Percentiles rank a stretch among this genome's conserved stretches.
These are phyloP conservation scores for Agrypnus murinus DNA, from an alignment of 2,888 invertebrate species.

Conservation along the genomic window DNA sequence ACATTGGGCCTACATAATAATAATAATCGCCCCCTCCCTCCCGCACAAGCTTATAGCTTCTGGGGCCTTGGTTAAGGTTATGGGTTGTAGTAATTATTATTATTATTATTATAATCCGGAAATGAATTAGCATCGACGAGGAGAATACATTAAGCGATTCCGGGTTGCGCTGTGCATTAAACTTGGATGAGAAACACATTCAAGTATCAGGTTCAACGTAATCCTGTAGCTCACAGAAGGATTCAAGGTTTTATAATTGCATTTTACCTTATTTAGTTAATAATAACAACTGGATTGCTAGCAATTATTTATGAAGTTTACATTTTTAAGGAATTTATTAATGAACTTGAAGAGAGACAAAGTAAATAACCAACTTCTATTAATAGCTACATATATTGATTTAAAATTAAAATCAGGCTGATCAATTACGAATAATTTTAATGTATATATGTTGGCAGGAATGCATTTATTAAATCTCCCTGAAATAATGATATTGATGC, in stretches of 20 bases:
- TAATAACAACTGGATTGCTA: slow-evolving; percentile 8
- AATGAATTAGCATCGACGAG: neutral
- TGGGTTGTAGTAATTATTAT: too few species aligned
- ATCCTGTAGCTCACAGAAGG: neutral
- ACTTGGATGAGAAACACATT: slow-evolving; percentile 1
- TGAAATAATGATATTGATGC: too few species aligned
- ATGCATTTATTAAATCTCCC: too few species aligned
- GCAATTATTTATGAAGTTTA: neutral
- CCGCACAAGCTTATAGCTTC: too few species aligned
- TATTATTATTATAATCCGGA: too few species aligned
- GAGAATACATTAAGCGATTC: neutral
- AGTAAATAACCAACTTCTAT: neutral
- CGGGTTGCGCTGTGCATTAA: slow-evolving; percentile 1
- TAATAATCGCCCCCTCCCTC: too few species aligned
- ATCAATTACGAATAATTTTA: too few species aligned
- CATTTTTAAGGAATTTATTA: slow-evolving; percentile 16
- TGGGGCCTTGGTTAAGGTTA: too few species aligned
- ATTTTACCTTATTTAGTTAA: slow-evolving; percentile 5
- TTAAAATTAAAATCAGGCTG: too few species aligned
- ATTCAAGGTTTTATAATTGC: neutral
- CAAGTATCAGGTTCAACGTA: slow-evolving; percentile 11
- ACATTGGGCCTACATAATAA: too few species aligned
- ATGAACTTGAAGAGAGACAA: too few species aligned
- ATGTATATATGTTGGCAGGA: too few species aligned
- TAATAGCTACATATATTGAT: neutral